phyloP scores from a whole-genome alignment of 2,888 invertebrate species.

The Philereme transversata region DNA sequence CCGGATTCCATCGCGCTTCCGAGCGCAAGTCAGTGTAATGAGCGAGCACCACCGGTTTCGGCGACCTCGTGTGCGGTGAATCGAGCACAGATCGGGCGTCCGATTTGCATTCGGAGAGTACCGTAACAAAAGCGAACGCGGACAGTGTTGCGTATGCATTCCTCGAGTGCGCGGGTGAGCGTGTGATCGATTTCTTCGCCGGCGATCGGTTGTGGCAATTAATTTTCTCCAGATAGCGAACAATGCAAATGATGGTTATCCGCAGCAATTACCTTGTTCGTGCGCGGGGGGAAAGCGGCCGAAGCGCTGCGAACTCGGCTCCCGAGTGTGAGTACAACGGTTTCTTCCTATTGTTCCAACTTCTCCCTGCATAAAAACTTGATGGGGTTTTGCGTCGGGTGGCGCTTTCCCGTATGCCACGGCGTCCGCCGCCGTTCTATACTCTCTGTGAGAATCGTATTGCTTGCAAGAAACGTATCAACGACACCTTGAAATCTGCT shows the following conservation, averaged over 20 bases:
- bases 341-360: conserved; percentile 78
- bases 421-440: conserved; percentile 22
- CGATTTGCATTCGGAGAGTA: conserved; percentile 41
- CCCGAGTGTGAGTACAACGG: conserved; percentile 68
- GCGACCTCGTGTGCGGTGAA: conserved; percentile 29
- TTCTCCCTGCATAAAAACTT: conserved; percentile 57
- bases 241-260: conserved; percentile 81
- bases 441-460: conserved; percentile 51
- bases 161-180: conserved; percentile 43
- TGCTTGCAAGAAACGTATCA: conserved; percentile 46
- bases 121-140: conserved; percentile 42
- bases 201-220: conserved; percentile 67
- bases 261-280: conserved; percentile 66
- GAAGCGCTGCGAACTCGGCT: conserved; percentile 61
- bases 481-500: conserved; percentile 53
- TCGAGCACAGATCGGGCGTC: conserved; percentile 25
- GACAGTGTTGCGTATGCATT: conserved; percentile 42
- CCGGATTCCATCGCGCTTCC: conserved; percentile 40
- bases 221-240: conserved; percentile 76
- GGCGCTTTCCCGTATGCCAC: conserved; percentile 65
- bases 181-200: conserved; percentile 60
- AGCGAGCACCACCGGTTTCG: conserved; percentile 36
- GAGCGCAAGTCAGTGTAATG: conserved; percentile 39
- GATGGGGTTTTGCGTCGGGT: conserved; percentile 49
- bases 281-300: conserved; percentile 73